A percentile compares a stretch with the other conserved stretches of the same genome.
Evolutionary conservation across 2,797 vertebrate genomes (phyloP).

Genomic region (Amblyopsis hoosieri): DNA sequence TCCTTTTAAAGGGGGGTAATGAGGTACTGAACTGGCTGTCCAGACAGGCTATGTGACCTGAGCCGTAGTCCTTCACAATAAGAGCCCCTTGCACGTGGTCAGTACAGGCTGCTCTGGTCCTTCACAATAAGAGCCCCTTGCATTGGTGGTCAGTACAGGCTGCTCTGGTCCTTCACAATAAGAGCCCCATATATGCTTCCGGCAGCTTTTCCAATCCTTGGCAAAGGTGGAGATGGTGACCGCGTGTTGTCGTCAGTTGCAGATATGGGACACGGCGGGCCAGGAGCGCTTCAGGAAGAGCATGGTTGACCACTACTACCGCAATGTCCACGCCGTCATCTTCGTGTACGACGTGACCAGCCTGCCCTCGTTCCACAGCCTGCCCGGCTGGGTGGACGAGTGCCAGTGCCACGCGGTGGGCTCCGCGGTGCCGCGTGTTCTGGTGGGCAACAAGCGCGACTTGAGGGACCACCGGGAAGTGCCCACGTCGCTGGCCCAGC

Average conservation of each 20-base stretch:
- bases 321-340: conserved; percentile 79
- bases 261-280: conserved; percentile 83
- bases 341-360: conserved; percentile 81
- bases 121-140: too few relatives aligned
- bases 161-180: too few relatives aligned
- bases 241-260: conserved; percentile 62
- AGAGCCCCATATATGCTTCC: too few relatives aligned
- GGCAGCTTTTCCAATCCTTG: too few relatives aligned
- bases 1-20: too few relatives aligned
- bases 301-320: conserved; percentile 84
- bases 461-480: conserved; percentile 72
- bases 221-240: too few relatives aligned
- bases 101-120: too few relatives aligned
- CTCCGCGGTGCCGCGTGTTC: conserved; percentile 72
- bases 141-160: too few relatives aligned
- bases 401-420: conserved; percentile 75
- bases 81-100: too few relatives aligned
- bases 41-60: too few relatives aligned
- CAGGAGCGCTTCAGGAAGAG: conserved; percentile 83
- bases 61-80: too few relatives aligned
- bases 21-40: too few relatives aligned
- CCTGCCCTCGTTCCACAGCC: conserved; percentile 73
- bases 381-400: conserved; percentile 80
- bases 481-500: conserved; percentile 71
- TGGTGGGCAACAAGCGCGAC: conserved; percentile 83